Conservation (phyloP, 2,888 invertebrate genomes). For the Cheilosia scutellata region DNA sequence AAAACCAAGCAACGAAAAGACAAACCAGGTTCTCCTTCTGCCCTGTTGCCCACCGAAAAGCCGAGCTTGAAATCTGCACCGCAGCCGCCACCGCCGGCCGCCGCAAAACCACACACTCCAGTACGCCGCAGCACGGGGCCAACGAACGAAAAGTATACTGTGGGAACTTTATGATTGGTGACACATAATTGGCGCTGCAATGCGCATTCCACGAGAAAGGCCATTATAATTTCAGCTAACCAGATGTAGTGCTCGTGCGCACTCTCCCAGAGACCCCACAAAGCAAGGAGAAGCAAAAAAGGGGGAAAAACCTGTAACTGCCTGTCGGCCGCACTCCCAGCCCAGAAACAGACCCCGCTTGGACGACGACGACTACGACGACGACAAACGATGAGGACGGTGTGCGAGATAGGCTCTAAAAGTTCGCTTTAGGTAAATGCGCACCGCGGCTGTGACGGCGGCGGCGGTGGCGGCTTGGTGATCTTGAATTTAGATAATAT, state of each 20-base stretch:
- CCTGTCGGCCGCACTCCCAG: conserved; percentile 79
- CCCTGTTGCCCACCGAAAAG: conserved; percentile 21
- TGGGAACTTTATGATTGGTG: conserved; percentile 79
- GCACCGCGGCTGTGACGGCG: conserved; percentile 43
- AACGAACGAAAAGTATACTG: conserved; percentile 77
- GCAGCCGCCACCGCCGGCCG: not conserved
- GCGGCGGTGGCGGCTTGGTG: conserved; percentile 50
- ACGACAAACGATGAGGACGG: conserved; percentile 61
- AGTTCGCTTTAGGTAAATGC: conserved; percentile 71
- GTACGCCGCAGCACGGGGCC: conserved; percentile 62
- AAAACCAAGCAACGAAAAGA: conserved; percentile 14
- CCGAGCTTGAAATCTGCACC: conserved; percentile 55
- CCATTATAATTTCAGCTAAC: conserved; percentile 76
- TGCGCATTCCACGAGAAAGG: conserved; percentile 76
- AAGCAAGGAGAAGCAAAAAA: conserved; percentile 58
- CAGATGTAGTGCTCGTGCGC: conserved; percentile 76
- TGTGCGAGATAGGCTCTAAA: conserved; percentile 70
- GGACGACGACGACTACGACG: conserved; percentile 23
- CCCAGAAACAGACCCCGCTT: conserved; percentile 62
- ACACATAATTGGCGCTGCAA: conserved; percentile 77
- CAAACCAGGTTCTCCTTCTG: conserved; percentile 48
- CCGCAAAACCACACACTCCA: conserved; percentile 44
- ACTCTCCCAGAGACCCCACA: conserved; percentile 74
- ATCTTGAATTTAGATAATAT: conserved; percentile 76
- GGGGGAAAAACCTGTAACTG: conserved; percentile 79